Evolutionary conservation across 2,888 invertebrate species (phyloP), one percentile per base, ranked within the genome.

Genomic region (Acronicta psi): DNA sequence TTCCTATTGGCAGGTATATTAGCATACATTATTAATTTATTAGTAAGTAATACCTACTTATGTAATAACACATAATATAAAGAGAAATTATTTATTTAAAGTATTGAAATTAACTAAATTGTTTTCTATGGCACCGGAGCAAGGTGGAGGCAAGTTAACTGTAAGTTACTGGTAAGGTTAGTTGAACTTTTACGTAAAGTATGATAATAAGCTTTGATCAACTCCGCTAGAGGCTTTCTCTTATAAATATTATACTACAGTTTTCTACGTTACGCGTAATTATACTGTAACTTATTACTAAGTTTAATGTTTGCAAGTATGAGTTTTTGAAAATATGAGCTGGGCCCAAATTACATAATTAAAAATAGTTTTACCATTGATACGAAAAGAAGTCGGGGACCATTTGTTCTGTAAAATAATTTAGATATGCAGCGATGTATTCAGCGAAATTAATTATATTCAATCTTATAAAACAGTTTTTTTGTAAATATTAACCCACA

Each of bases 191-290:
- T 57, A 52, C 38, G 54, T 49, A 40, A 59, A 67, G 23, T 59
- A 44, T 54, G 57, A 59, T 54, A 57, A 59, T 43, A 51, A 9
- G 25, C 45, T 38, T 16, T 57, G 38, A 46, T 47, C 37, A 59
- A 40, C 47, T 45, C 40, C 51, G 57, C 20, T 18, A 44, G 42
- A 40, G 43, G 49, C 69, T 63, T 64, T 69, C 69, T 69, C 64
- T 63, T 45, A 31, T 47, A 34, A 46, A 18, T 42, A 38, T 40
- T 42, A 38, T 40, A 31, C 45, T 40, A 13, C 8, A 20, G 20
- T 13, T 23, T 40, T 20, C 31, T 46, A 41, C 31, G 36, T 16
- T 16, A 36, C n/a, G n/a, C n/a, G n/a, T 14, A 40, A 11, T 29
- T 23, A 43, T 34, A 34, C 5, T 31, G 10, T 31, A 34, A n/a